Conservation (phyloP, 2,888 invertebrate genomes). For the Maniola hyperantus region DNA sequence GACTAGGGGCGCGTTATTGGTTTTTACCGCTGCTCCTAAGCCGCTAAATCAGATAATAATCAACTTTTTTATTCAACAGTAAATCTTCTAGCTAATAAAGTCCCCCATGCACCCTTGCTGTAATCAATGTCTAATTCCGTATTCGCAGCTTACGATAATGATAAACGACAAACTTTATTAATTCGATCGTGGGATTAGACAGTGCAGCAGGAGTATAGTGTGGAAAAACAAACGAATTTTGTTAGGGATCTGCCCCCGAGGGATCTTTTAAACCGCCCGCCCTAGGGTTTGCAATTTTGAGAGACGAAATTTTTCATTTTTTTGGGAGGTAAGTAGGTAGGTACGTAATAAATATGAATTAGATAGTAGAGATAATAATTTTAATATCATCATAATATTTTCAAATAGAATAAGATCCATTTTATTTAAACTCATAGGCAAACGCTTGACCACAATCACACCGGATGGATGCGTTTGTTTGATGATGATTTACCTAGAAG, state of each 20-base stretch:
- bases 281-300: slow-evolving; percentile 47
- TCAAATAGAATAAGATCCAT: too few species aligned
- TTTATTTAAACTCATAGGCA: too few species aligned
- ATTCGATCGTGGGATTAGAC: slow-evolving; percentile 79
- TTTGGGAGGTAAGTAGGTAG: too few species aligned
- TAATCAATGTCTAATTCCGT: slow-evolving; percentile 78
- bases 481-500: too few species aligned
- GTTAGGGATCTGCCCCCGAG: slow-evolving; percentile 61
- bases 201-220: slow-evolving; percentile 58
- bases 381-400: too few species aligned
- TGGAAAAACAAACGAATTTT: slow-evolving; percentile 77
- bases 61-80: slow-evolving; percentile 51
- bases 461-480: too few species aligned
- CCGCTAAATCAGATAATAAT: slow-evolving; percentile 48
- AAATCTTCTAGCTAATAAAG: slow-evolving; percentile 67
- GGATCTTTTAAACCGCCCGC: slow-evolving; percentile 47
- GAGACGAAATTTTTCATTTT: neutral
- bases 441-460: too few species aligned
- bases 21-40: slow-evolving; percentile 34
- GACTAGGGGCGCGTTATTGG: slow-evolving; percentile 34
- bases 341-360: neutral
- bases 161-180: slow-evolving; percentile 81
- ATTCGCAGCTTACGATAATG: slow-evolving; percentile 80
- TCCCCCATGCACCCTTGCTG: slow-evolving; percentile 67
- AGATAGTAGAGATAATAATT: too few species aligned